phyloP scores from a whole-genome alignment of 2,113 vertebrate species.

The Anhinga rufa region DNA sequence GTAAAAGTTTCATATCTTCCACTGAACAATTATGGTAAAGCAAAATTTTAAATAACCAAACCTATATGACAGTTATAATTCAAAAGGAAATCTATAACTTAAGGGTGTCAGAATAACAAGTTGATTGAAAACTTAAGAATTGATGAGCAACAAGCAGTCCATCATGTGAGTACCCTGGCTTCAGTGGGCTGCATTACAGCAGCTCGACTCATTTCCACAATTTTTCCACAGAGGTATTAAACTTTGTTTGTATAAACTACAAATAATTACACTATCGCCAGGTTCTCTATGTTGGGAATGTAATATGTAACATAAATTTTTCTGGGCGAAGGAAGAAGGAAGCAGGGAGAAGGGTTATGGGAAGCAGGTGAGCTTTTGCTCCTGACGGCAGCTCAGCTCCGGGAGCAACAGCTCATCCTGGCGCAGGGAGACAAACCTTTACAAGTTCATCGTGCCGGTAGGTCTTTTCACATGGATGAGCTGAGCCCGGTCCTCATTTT shows the following conservation, averaged over 20 bases:
- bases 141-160: background rate
- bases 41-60: background rate
- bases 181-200: background rate
- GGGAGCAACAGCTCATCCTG: fast-evolving
- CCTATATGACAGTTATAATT: background rate
- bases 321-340: background rate
- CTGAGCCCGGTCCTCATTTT: background rate
- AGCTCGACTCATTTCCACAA: background rate
- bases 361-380: background rate
- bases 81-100: background rate
- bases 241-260: background rate
- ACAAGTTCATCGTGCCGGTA: fast-evolving
- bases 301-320: background rate
- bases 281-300: background rate
- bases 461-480: fast-evolving
- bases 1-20: background rate
- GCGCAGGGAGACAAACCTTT: background rate
- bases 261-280: background rate
- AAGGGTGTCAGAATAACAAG: background rate
- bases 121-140: background rate
- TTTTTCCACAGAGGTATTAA: background rate
- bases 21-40: background rate
- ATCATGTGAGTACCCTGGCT: background rate
- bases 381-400: background rate
- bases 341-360: background rate